These are phyloP conservation scores for Asobara japonica DNA, from an alignment of 1,140 invertebrate genomes.

Conservation along the genomic window DNA sequence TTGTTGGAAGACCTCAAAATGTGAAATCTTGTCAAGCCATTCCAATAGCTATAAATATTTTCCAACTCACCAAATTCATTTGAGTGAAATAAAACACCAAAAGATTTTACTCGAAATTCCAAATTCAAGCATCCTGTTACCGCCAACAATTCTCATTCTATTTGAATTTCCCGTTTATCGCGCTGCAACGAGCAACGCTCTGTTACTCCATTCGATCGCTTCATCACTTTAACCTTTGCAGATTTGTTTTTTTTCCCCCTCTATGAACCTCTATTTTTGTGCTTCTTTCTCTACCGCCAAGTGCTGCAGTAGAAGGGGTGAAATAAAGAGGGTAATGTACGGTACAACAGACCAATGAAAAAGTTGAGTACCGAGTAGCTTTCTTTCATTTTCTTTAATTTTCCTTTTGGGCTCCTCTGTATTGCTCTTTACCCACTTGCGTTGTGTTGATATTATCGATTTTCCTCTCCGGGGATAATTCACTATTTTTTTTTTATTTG, in stretches of 20 bases:
- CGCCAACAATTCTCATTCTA: no score
- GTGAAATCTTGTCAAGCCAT: no score
- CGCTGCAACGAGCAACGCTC: not conserved
- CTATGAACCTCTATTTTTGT: not conserved
- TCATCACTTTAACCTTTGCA: conserved; percentile 11
- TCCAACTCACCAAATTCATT: no score
- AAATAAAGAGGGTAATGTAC: not conserved
- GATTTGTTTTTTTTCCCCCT: not conserved
- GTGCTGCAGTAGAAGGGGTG: not conserved
- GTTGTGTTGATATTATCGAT: conserved; percentile 31
- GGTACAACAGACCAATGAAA: not conserved
- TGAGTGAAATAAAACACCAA: no score
- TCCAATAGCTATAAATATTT: no score
- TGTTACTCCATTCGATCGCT: not conserved
- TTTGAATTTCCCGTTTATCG: no score
- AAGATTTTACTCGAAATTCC: no score
- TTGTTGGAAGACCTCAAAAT: no score
- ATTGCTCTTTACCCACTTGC: not conserved
- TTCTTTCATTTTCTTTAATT: not conserved
- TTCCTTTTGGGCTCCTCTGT: conserved; percentile 14
- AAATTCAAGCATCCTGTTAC: no score
- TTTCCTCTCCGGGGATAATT: conserved; percentile 25
- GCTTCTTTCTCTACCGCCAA: not conserved
- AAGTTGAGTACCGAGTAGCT: conserved; percentile 6
- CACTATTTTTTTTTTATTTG: no score